These are phyloP conservation scores for Polypterus bichir DNA, from an alignment of 2,113 vertebrate species.

Conservation along the genomic window DNA sequence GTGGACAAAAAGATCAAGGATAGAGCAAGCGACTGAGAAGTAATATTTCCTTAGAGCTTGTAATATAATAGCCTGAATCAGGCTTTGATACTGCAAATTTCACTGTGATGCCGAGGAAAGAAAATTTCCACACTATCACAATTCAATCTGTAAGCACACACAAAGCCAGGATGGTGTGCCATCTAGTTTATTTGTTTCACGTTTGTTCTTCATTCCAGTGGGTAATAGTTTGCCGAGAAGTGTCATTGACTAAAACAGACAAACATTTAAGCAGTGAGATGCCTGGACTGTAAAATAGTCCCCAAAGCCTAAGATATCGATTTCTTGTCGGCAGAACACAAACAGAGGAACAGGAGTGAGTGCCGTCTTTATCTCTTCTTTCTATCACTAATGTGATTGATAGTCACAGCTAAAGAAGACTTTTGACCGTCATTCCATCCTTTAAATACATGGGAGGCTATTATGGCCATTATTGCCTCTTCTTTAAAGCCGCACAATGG, in stretches of 20 bases:
- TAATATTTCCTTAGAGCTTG: constrained; percentile 43
- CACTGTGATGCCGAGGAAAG: constrained; percentile 33
- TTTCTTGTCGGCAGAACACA: constrained; percentile 52
- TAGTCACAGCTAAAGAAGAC: constrained; percentile 25
- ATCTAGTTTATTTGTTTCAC: constrained; percentile 48
- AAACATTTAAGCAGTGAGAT: constrained; percentile 51
- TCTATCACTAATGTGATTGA: constrained; percentile 44
- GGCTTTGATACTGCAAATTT: constrained; percentile 37
- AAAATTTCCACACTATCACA: constrained; percentile 39
- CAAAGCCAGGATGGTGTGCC: constrained; percentile 31
- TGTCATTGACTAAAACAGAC: constrained; percentile 60
- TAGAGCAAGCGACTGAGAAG: constrained; percentile 38
- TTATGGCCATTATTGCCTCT: constrained; percentile 30
- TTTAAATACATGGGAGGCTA: constrained; percentile 28
- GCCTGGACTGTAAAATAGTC: constrained; percentile 53
- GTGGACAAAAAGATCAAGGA: constrained; percentile 41
- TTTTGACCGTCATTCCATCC: constrained; percentile 34
- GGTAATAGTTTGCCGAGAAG: constrained; percentile 46
- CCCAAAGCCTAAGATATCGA: constrained; percentile 44
- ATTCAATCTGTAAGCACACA: constrained; percentile 45
- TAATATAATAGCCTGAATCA: constrained; percentile 43
- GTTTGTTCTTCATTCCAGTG: constrained; percentile 39
- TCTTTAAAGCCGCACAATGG: constrained; percentile 17
- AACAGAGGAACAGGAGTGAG: constrained; percentile 39
- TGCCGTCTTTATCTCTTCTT: constrained; percentile 45